These are phyloP conservation scores for Camponotus vicinus DNA, from an alignment of 1,140 invertebrate species.

Conservation along the genomic window DNA sequence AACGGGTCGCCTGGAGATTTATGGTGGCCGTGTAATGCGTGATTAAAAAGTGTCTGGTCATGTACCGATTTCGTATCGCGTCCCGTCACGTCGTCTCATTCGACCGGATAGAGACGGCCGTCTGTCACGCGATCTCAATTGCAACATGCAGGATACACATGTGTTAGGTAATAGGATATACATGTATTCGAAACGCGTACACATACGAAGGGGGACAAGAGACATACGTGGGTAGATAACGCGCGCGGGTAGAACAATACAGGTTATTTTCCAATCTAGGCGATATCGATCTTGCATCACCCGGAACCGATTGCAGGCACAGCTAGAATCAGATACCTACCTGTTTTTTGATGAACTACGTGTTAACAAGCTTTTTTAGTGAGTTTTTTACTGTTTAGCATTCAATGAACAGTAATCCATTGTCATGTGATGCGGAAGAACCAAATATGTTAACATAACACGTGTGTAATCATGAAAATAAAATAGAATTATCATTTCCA, in stretches of 20 bases:
- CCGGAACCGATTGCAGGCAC: constrained; percentile 24
- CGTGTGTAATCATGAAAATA: not conserved
- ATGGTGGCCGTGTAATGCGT: constrained; percentile 46
- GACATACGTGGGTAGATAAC: constrained; percentile 29
- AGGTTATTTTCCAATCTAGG: constrained; percentile 70
- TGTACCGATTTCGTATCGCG: constrained; percentile 6
- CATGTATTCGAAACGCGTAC: constrained; percentile 30
- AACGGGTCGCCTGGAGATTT: constrained; percentile 34
- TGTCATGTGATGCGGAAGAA: not conserved
- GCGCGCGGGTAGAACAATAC: constrained; percentile 10
- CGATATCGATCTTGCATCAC: constrained; percentile 68
- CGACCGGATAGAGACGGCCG: constrained; percentile 56
- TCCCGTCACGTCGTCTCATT: constrained; percentile 36
- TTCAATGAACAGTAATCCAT: no score
- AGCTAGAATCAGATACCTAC: constrained; percentile 24
- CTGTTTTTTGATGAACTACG: not conserved
- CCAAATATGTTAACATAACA: not conserved
- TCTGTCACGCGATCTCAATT: constrained; percentile 69
- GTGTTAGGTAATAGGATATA: constrained; percentile 59
- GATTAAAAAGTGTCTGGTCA: constrained; percentile 56
- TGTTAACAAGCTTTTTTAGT: not conserved
- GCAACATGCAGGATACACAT: constrained; percentile 38
- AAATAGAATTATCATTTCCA: constrained; percentile 8
- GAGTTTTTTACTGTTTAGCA: constrained; percentile 13
- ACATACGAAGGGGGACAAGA: not conserved